Evolutionary conservation across 1,140 invertebrate species (phyloP), one percentile per base, ranked within the genome.

Genomic region (Papilio helenus): DNA sequence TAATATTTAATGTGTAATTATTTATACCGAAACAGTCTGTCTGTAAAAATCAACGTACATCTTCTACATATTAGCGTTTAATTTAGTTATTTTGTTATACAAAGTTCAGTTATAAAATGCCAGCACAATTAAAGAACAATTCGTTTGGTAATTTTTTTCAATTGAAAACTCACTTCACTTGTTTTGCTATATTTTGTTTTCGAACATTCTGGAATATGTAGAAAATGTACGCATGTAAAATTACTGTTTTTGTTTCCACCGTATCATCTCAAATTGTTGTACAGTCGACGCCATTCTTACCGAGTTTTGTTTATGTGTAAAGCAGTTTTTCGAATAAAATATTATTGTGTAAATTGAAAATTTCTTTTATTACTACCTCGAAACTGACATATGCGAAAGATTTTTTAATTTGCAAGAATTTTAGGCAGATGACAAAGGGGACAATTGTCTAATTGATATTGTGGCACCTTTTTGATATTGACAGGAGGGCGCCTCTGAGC

Each of bases 281-380:
- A 85, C 84, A 89, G 85, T 86, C 86, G 87, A 88, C 82, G 81
- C 83, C 83, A 86, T 86, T 89, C 87, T 86, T 88, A 91, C 86
- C 86, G 87, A 88, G 83, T 88, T 92, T 90, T 81, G 83, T 89
- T 92, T 87, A 85, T 83, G 85, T 89, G 85, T 90, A 89, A 90
- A 90, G 85, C 86, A 84, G 87, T 88, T 92, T 93, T 91, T 90
- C 82, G 91, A 93, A 90, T 91, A 89, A 92, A 90, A 90, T 87
- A 89, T 91, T 87, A 93, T 90, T 89, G 91, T 92, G 92, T 94
- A 93, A 93, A 92, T 89, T 88, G 90, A 81, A 88, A 82, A 26
- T 68, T 87, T 85, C 84, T 89, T 92, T 92, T 86, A 86, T 88
- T 90, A 14, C 26, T 8, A 68, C 26, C 12, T 68, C 23, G 5